Evolutionary conservation across 2,797 vertebrate genomes (phyloP).

Genomic region (Syndactyla subalaris): DNA sequence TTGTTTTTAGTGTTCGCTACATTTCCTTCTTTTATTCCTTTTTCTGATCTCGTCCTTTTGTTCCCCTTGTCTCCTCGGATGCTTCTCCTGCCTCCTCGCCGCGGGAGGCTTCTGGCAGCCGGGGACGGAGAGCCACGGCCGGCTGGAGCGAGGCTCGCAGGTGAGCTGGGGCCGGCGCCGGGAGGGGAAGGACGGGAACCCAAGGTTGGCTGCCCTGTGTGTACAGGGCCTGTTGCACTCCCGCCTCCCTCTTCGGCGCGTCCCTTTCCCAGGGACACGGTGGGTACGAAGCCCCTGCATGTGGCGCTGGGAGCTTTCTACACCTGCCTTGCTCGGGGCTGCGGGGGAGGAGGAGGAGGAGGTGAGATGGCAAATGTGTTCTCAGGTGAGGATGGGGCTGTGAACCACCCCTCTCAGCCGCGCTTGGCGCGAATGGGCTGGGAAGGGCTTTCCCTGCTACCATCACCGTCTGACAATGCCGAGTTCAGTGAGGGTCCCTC

Average conservation of each 20-base stretch:
- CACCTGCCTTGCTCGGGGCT: background rate
- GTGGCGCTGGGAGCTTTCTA: background rate
- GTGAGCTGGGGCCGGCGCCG: background rate
- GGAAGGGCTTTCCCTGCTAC: background rate
- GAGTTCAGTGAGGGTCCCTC: background rate
- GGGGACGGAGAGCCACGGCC: background rate
- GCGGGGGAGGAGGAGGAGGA: background rate
- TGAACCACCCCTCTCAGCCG: background rate
- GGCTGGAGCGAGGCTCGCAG: background rate
- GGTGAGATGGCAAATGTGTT: background rate
- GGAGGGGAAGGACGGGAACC: background rate
- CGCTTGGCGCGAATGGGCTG: fast-evolving
- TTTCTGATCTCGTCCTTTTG: slow-evolving; percentile 52
- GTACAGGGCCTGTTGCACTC: background rate
- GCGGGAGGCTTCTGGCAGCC: background rate
- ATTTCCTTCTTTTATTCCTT: slow-evolving; percentile 34
- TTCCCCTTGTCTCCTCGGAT: slow-evolving; percentile 20
- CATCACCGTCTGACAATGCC: background rate
- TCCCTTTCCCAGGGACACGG: background rate
- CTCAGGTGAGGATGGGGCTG: background rate
- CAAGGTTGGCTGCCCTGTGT: fast-evolving
- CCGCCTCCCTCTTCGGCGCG: background rate
- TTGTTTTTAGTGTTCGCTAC: slow-evolving; percentile 43
- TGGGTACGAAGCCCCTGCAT: fast-evolving
- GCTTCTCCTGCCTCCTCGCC: background rate